Percentiles rank a stretch among this genome's conserved stretches.
These are phyloP conservation scores for Agriopis aurantiaria DNA, from an alignment of 2,888 invertebrate species.

Conservation along the genomic window DNA sequence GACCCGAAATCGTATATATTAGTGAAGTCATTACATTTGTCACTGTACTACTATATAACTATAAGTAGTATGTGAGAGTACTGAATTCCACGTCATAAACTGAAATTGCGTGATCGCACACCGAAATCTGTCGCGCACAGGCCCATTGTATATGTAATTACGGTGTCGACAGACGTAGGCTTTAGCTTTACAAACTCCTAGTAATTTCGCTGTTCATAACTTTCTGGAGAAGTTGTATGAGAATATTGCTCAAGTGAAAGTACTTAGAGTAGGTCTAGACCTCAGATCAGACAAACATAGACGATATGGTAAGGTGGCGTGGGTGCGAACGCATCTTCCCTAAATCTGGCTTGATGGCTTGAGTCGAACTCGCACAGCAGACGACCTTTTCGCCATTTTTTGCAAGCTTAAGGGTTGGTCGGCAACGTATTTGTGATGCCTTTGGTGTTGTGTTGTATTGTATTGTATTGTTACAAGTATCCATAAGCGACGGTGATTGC, in stretches of 20 bases:
- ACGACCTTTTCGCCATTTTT: too few relatives aligned
- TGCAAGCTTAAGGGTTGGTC: too few relatives aligned
- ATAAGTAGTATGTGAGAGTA: background rate
- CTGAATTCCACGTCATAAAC: slow-evolving; percentile 19
- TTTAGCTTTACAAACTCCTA: slow-evolving; percentile 17
- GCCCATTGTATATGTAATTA: slow-evolving; percentile 40
- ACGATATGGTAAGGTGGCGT: too few relatives aligned
- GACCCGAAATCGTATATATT: background rate
- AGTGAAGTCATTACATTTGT: background rate
- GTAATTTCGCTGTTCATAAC: slow-evolving; percentile 18
- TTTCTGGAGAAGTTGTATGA: slow-evolving; percentile 31
- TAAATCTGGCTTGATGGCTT: too few relatives aligned
- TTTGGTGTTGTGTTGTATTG: too few relatives aligned
- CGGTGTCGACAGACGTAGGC: slow-evolving; percentile 22
- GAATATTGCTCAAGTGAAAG: slow-evolving; percentile 15
- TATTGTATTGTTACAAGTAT: too few relatives aligned
- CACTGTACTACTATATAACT: background rate
- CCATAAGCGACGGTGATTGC: too few relatives aligned
- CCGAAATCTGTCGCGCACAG: slow-evolving; percentile 39
- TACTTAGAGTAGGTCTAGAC: slow-evolving; percentile 11
- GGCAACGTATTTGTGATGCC: too few relatives aligned
- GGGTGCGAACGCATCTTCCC: too few relatives aligned
- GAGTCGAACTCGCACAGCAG: too few relatives aligned
- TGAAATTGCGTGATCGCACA: slow-evolving; percentile 22
- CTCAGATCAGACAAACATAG: too few relatives aligned